phyloP scores from a whole-genome alignment of 2,113 vertebrate species.

The Podocnemis expansa region DNA sequence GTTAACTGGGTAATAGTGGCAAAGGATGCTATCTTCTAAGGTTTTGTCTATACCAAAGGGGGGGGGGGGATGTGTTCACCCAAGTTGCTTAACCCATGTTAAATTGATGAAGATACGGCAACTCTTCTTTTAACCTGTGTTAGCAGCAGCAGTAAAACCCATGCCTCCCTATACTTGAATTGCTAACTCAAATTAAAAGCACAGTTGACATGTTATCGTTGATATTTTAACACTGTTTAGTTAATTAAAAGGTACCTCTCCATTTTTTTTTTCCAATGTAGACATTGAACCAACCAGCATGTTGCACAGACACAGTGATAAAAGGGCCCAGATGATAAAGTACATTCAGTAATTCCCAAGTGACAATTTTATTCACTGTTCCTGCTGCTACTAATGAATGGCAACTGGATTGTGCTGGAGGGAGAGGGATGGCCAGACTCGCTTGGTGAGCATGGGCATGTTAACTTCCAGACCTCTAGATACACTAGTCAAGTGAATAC shows the following conservation, averaged over 20 bases:
- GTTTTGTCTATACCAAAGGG: not conserved
- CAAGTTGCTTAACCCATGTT: not conserved
- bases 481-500: not conserved
- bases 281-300: rapidly evolving
- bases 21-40: not conserved
- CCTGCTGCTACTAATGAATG: not conserved
- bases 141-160: not conserved
- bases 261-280: not conserved
- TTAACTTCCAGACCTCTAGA: not conserved
- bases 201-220: not conserved
- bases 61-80: not conserved
- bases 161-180: not conserved
- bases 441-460: not conserved
- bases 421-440: not conserved
- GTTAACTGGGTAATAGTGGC: not conserved
- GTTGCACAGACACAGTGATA: not conserved
- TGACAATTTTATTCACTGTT: too few species aligned
- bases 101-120: not conserved
- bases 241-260: too few species aligned
- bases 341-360: too few species aligned
- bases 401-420: not conserved
- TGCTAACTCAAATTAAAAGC: not conserved
- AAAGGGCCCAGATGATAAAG: not conserved
- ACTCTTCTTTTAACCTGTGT: not conserved
- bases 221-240: not conserved